A percentile compares a stretch with the other conserved stretches of the same genome.
Conservation (phyloP, 2,888 invertebrate genomes). For the Agriopis marginaria region DNA sequence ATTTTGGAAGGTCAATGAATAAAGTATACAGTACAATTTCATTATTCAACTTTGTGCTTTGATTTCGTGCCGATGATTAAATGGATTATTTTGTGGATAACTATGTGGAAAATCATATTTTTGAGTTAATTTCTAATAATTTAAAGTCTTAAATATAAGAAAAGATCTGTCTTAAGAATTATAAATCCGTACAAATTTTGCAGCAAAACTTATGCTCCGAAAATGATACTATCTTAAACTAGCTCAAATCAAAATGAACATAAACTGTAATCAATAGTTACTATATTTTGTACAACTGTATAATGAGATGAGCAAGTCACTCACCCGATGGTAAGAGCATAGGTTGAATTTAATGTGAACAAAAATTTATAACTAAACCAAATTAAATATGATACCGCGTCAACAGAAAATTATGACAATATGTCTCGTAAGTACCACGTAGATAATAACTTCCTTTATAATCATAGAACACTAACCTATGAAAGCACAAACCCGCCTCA, state of each 20-base stretch:
- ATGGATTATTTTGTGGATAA: conserved; percentile 22
- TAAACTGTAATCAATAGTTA: neutral
- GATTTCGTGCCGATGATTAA: conserved; percentile 58
- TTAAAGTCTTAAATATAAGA: too few species aligned
- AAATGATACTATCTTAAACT: too few species aligned
- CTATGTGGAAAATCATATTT: conserved; percentile 5
- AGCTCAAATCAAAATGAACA: too few species aligned
- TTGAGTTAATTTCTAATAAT: neutral
- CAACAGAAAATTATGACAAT: neutral
- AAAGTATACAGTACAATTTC: conserved; percentile 73
- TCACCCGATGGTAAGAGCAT: too few species aligned
- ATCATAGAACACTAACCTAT: neutral
- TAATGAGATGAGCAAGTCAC: neutral
- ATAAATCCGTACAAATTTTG: too few species aligned
- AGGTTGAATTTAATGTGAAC: too few species aligned
- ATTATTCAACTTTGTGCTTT: conserved; percentile 73
- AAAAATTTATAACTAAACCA: too few species aligned
- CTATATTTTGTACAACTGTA: neutral
- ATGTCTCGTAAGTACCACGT: neutral
- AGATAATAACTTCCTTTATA: conserved; percentile 11
- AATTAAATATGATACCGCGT: neutral
- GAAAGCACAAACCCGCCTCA: conserved; percentile 23
- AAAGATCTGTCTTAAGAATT: neutral
- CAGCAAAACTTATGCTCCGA: too few species aligned
- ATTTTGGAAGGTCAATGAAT: conserved; percentile 82